phyloP scores from a whole-genome alignment of 2,113 vertebrate genomes.

The Haplochromis vanheusdeni region DNA sequence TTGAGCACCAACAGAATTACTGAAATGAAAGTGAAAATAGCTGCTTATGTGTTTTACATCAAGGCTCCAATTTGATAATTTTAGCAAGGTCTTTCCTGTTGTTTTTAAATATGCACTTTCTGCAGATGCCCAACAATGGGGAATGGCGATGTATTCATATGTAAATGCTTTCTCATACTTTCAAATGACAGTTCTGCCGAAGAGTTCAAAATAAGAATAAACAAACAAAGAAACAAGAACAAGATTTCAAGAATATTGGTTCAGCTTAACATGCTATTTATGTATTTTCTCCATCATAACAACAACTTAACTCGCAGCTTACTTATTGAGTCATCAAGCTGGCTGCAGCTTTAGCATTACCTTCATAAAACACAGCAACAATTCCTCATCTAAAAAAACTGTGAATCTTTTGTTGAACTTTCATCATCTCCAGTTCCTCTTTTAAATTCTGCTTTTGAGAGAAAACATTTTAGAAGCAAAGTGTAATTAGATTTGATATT shows the following conservation, averaged over 20 bases:
- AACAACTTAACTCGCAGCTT: background rate
- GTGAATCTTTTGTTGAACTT: background rate
- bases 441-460: background rate
- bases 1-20: background rate
- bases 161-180: background rate
- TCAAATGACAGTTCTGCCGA: background rate
- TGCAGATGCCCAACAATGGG: background rate
- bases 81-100: background rate
- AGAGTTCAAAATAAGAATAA: background rate
- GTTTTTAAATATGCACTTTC: background rate
- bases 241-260: background rate
- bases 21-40: background rate
- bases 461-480: background rate
- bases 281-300: background rate
- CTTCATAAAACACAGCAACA: background rate
- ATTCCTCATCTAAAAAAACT: background rate
- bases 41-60: background rate
- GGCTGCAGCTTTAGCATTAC: background rate
- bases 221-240: background rate
- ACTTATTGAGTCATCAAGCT: background rate
- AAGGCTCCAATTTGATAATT: background rate
- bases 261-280: background rate
- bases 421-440: background rate
- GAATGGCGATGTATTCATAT: background rate
- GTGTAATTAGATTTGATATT: background rate